phyloP scores from a whole-genome alignment of 2,888 invertebrate genomes.

The Tupiocoris notatus region DNA sequence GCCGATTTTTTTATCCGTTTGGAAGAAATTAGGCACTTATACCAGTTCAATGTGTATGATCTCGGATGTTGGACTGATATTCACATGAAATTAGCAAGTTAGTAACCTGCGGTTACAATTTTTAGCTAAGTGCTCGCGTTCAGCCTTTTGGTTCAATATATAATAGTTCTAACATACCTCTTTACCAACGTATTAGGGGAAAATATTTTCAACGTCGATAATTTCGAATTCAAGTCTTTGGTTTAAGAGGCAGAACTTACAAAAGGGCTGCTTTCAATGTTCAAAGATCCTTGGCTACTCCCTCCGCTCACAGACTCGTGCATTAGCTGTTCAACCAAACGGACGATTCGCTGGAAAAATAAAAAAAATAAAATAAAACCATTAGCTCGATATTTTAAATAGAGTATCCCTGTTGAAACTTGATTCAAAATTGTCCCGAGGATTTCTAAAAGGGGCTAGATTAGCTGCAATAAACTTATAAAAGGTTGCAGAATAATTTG shows the following conservation, averaged over 20 bases:
- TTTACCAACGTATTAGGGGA: not conserved
- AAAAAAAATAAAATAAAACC: not conserved
- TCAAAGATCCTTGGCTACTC: conserved; percentile 1
- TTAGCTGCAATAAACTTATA: no score
- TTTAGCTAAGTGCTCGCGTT: not conserved
- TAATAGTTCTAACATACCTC: not conserved
- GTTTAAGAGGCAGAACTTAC: conserved; percentile 12
- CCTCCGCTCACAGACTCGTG: not conserved
- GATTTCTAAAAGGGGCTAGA: no score
- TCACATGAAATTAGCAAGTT: no score
- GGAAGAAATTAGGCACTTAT: not conserved
- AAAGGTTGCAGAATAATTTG: no score
- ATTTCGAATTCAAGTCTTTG: not conserved
- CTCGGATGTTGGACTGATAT: no score
- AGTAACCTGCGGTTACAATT: no score
- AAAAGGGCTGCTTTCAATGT: not conserved
- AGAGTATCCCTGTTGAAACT: no score
- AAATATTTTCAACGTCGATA: not conserved
- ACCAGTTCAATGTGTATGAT: no score
- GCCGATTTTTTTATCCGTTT: no score
- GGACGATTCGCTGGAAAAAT: conserved; percentile 25
- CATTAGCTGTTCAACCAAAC: not conserved
- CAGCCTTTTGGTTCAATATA: conserved; percentile 18
- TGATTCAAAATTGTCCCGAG: no score
- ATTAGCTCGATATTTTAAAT: no score